Base-by-base conservation (phyloP, 92 coral and sea anemone genomes). In the Plumapathes pennacea region DNA sequence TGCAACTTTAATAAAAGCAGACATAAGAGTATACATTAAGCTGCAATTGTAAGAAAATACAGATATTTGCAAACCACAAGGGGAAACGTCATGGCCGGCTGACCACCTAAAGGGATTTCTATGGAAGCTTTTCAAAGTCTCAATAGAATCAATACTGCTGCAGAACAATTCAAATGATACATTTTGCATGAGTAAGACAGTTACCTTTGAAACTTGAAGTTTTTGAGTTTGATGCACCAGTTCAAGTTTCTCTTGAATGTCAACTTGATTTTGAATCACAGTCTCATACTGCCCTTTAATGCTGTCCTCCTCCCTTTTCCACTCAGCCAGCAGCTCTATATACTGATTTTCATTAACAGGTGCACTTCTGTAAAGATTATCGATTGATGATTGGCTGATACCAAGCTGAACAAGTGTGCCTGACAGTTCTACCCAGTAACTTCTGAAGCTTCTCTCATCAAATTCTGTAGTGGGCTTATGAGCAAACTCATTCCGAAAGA, bases 401-500 rank as follows among this genome's bases (percentile, higher is more conserved):
- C 68, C 68, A 4, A 61, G 43, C 1, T 36, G 43, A 19, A 61
- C 43, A 30, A 61, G 43, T 32, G 33, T 56, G 3, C 0, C 9
- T 3, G 68, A 29, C 12, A 45, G 44, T 18, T 29, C 29, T 21
- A 32, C 14, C 68, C 68, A 61, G 7, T 0, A 33, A 18, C 23
- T 3, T 45, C 34, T 25, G 25, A 61, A 61, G 15, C 47, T 44
- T 13, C 4, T 24, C 27, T 42, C 5, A 3, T 54, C 61, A 10
- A 54, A 42, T 7, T 46, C 38, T 8, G 61, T 54, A 5, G 61
- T 33, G 26, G 61, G 38, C n/a, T 42, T 46, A 33, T 54, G 61
- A 42, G 61, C 61, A n/a, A 54, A 20, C 15, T 54, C 61, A 20
- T 54, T 54, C 25, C 61, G 20, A 32, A 11, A 54, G 43, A 42